These are phyloP conservation scores for Rhopilema esculentum DNA, from an alignment of 30 jellyfish, hydroid and myxozoan species.

Conservation along the genomic window DNA sequence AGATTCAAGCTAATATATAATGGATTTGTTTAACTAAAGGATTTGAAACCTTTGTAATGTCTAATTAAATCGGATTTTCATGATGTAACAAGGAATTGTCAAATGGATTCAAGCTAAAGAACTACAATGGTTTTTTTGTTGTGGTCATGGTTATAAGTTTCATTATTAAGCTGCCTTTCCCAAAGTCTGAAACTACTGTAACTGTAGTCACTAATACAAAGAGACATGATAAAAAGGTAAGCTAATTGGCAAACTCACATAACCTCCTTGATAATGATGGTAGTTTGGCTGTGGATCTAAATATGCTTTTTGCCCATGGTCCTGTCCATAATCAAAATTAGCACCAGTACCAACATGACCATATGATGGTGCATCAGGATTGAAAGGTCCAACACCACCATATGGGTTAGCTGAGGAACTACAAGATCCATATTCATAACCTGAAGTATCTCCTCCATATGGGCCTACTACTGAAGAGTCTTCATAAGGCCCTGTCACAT, in stretches of 20 bases:
- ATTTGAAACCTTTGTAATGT: too few species aligned
- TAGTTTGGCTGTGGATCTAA: slow-evolving; percentile 61
- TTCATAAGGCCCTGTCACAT: slow-evolving; percentile 26
- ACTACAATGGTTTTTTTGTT: too few species aligned
- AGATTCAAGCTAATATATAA: too few species aligned
- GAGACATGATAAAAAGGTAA: too few species aligned
- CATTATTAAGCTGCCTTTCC: too few species aligned
- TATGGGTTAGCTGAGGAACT: neutral
- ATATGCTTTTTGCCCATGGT: slow-evolving; percentile 19
- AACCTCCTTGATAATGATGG: slow-evolving; percentile 33
- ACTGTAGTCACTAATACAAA: too few species aligned
- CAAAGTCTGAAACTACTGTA: too few species aligned
- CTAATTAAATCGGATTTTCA: too few species aligned
- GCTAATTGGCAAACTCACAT: neutral
- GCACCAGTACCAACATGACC: neutral
- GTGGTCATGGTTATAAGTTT: too few species aligned
- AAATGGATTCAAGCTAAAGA: too few species aligned
- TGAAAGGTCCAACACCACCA: neutral
- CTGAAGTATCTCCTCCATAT: neutral
- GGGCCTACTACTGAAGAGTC: slow-evolving; percentile 35
- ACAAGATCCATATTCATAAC: slow-evolving; percentile 29
- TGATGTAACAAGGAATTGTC: too few species aligned
- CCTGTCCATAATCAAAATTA: neutral
- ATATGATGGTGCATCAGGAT: neutral
- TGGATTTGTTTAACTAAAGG: too few species aligned